Evolutionary conservation across 1,140 invertebrate species (phyloP).

Genomic region (Polyergus mexicanus): DNA sequence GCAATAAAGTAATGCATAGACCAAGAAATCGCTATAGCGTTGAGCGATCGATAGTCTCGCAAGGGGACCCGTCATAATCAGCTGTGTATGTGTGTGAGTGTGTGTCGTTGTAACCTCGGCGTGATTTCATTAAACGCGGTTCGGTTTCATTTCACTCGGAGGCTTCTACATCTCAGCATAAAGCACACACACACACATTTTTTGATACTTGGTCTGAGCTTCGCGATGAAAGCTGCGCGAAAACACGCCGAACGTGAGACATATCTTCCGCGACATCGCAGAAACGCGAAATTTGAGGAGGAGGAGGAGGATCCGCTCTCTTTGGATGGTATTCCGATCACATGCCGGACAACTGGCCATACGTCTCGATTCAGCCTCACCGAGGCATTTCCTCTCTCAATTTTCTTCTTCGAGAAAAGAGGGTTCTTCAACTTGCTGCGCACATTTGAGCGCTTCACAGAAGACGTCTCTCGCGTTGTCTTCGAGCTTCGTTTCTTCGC

Average conservation of each 20-base stretch:
- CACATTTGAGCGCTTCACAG: neutral
- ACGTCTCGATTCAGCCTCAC: slow-evolving; percentile 53
- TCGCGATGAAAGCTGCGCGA: slow-evolving; percentile 6
- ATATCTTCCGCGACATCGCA: neutral
- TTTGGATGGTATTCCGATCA: slow-evolving; percentile 69
- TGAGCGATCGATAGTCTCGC: slow-evolving; percentile 25
- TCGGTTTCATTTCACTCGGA: neutral
- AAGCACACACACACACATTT: slow-evolving; percentile 16
- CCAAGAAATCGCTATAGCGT: neutral
- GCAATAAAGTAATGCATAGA: neutral
- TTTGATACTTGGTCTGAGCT: slow-evolving; percentile 63
- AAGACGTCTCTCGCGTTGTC: slow-evolving; percentile 23
- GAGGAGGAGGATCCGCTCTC: neutral
- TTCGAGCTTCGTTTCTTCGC: slow-evolving; percentile 17
- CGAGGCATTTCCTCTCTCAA: slow-evolving; percentile 51
- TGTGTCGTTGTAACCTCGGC: neutral
- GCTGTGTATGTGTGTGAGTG: neutral
- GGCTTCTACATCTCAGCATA: slow-evolving; percentile 24
- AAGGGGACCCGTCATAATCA: slow-evolving; percentile 44
- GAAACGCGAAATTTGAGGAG: slow-evolving; percentile 52
- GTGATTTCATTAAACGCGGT: neutral
- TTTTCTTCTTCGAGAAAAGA: slow-evolving; percentile 28
- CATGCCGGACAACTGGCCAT: slow-evolving; percentile 62
- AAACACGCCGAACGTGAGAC: neutral
- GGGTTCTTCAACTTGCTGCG: neutral